These are phyloP conservation scores for Neolamprologus sp. DNA, from an alignment of 2,113 vertebrate genomes.

Conservation along the genomic window DNA sequence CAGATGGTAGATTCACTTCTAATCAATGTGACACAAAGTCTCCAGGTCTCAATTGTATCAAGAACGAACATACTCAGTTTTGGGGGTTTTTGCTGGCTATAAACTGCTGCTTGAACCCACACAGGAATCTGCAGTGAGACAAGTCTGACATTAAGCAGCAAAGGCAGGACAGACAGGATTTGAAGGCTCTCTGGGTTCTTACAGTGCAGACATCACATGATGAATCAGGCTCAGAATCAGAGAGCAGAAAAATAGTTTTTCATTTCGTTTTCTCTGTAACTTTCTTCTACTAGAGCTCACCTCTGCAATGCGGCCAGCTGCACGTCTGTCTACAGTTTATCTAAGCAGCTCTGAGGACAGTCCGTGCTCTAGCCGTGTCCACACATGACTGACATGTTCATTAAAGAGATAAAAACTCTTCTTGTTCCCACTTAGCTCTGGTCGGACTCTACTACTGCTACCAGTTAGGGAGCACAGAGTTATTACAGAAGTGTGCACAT, in stretches of 20 bases:
- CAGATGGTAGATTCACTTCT: neutral
- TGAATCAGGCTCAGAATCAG: neutral
- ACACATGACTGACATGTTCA: constrained; percentile 42
- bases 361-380: neutral
- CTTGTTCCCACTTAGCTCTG: neutral
- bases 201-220: neutral
- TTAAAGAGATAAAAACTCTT: constrained; percentile 46
- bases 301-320: neutral
- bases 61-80: neutral
- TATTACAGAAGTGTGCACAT: neutral
- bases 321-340: neutral
- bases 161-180: neutral
- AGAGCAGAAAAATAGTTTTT: neutral
- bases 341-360: neutral
- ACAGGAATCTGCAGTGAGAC: neutral
- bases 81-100: fast-evolving
- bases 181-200: neutral
- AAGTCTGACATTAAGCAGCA: neutral
- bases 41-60: neutral
- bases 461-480: neutral
- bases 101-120: neutral
- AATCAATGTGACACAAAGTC: neutral
- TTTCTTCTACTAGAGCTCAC: neutral
- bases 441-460: neutral
- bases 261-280: neutral